Conservation (phyloP, 2,888 invertebrate species). For the Coenonympha arcania region DNA sequence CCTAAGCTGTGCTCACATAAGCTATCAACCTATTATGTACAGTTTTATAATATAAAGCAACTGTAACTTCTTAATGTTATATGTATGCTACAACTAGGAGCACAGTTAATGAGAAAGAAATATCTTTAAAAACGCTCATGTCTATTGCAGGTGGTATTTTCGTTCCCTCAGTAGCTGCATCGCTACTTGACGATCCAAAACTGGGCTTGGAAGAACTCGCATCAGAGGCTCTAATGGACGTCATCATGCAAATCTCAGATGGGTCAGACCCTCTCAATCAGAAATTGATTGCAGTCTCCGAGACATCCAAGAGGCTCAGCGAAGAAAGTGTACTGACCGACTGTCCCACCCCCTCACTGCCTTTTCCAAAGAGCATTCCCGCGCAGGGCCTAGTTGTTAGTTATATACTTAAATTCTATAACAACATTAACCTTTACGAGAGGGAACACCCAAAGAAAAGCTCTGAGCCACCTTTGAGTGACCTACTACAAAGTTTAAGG, state of each 20-base stretch:
- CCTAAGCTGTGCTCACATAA: no score
- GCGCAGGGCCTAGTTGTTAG: constrained; percentile 63
- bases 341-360: constrained; percentile 63
- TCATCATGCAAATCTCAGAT: constrained; percentile 73
- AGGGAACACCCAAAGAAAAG: constrained; percentile 83
- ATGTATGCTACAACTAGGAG: no score
- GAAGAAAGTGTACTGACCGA: constrained; percentile 61
- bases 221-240: constrained; percentile 79
- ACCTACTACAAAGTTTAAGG: constrained; percentile 75
- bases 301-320: constrained; percentile 60
- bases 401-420: constrained; percentile 74
- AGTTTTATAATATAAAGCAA: no score
- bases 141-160: constrained; percentile 64
- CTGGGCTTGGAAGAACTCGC: constrained; percentile 72
- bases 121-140: neutral
- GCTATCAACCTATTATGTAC: no score
- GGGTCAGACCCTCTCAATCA: constrained; percentile 74
- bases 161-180: constrained; percentile 72
- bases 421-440: constrained; percentile 81
- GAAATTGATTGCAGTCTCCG: constrained; percentile 59
- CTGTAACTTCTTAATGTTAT: no score
- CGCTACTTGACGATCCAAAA: constrained; percentile 70
- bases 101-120: neutral
- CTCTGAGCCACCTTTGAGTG: constrained; percentile 81
- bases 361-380: constrained; percentile 56